Base-by-base conservation (phyloP, 2,888 invertebrate species). In the Trachelus tabidus region DNA sequence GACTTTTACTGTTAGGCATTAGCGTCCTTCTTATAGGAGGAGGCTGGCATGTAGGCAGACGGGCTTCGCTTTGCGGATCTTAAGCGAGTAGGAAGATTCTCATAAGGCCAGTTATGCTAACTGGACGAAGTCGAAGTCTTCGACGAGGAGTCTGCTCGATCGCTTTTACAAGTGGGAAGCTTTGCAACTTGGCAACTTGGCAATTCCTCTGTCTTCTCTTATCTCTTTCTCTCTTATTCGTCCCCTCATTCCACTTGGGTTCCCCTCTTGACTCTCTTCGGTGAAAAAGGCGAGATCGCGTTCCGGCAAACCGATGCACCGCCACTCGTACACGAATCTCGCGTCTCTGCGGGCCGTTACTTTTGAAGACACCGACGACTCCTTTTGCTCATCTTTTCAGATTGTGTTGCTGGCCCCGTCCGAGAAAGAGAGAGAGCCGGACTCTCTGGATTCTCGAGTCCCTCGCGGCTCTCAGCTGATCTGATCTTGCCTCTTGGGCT, bases 1-100 rank as follows among this genome's bases (percentile, higher is more conserved):
- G 85, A 86, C 86, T 86, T 88, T 87, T 87, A 87, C 87, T 86
- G 87, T 87, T 87, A 87, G 80, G 82, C 76, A 79, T 56, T 56
- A 56, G 23, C 56, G 56, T 56, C 56, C 56, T 56, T 56, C 56
- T 56, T 56, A 23, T 6, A 56, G 56, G 56, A 56, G 23, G 23
- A 56, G 56, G 56, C 56, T 56, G 56, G 23, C 56, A 56, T 56
- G 56, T 56, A 56, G 56, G 56, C 56, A 56, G 56, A 56, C 56
- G 56, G 56, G 56, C 56, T 56, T 56, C 23, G 56, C 23, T 56
- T 56, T 56, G 56, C 56, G 6, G 56, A 56, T 56, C 56, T 56
- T 9, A 56, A 23, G 56, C 56, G 56, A 56, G 56, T 56, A 56
- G 56, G 56, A 56, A 56, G 56, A 56, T 56, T 56, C 56, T 56